These are phyloP conservation scores for Hemichromis elongatus DNA, from an alignment of 2,113 vertebrate genomes.

Conservation along the genomic window DNA sequence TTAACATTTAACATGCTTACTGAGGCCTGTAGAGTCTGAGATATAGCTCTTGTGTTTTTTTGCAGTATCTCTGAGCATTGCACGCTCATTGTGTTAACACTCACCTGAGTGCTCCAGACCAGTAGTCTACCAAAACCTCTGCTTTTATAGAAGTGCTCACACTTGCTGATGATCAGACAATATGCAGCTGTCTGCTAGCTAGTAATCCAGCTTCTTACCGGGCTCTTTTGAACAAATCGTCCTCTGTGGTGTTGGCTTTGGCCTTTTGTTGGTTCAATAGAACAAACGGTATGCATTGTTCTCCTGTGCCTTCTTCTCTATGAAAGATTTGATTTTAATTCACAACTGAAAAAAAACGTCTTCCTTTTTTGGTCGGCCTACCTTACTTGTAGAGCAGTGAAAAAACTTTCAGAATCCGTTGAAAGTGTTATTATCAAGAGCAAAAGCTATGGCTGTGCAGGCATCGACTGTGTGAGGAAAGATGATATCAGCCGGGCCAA, in stretches of 20 bases:
- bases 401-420: not conserved
- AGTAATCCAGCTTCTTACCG: not conserved
- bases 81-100: not conserved
- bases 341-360: fast-evolving
- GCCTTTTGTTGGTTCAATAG: not conserved
- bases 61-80: not conserved
- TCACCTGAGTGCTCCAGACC: not conserved
- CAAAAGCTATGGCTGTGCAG: not conserved
- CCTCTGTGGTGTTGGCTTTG: not conserved
- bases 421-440: not conserved
- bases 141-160: not conserved
- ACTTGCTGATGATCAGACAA: not conserved
- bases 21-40: not conserved
- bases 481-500: not conserved
- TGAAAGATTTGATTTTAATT: not conserved
- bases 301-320: not conserved
- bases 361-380: not conserved
- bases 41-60: not conserved
- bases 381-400: not conserved
- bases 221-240: not conserved
- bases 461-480: not conserved
- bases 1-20: not conserved
- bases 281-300: not conserved
- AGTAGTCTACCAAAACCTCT: not conserved
- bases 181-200: not conserved